A percentile compares a stretch with the other conserved stretches of the same genome.
Evolutionary conservation across 2,888 invertebrate species (phyloP).

Genomic region (Pristionchus arcanus): DNA sequence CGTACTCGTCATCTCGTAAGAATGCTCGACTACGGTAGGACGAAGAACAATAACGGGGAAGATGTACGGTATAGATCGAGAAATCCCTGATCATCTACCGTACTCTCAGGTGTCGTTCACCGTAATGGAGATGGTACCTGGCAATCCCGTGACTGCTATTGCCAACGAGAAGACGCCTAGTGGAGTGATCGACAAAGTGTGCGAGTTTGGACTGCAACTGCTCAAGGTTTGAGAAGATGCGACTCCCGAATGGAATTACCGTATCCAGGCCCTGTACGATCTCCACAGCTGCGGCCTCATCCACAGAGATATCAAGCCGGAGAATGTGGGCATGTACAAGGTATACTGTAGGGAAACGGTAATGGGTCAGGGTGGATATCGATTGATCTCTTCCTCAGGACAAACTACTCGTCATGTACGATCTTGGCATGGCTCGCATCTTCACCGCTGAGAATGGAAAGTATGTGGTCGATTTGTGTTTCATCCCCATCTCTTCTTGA

Average conservation of each 20-base stretch:
- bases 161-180: conserved; percentile 26
- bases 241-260: not conserved
- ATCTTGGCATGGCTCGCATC: conserved; percentile 60
- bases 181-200: conserved; percentile 55
- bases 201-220: conserved; percentile 59
- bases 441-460: conserved; percentile 55
- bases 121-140: conserved; percentile 51
- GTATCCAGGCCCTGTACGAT: conserved; percentile 58
- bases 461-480: not conserved
- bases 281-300: conserved; percentile 57
- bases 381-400: conserved; percentile 47
- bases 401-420: conserved; percentile 58
- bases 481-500: not conserved
- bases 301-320: conserved; percentile 60
- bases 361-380: not conserved
- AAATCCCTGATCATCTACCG: not conserved
- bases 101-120: conserved; percentile 47
- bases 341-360: conserved; percentile 31
- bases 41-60: conserved; percentile 44
- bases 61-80: conserved; percentile 32
- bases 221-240: conserved; percentile 50
- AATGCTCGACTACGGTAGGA: conserved; percentile 50
- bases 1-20: conserved; percentile 43
- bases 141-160: conserved; percentile 15
- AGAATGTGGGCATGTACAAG: conserved; percentile 60